Conservation (phyloP, 1,140 invertebrate genomes). For the Olivierus martensii region DNA sequence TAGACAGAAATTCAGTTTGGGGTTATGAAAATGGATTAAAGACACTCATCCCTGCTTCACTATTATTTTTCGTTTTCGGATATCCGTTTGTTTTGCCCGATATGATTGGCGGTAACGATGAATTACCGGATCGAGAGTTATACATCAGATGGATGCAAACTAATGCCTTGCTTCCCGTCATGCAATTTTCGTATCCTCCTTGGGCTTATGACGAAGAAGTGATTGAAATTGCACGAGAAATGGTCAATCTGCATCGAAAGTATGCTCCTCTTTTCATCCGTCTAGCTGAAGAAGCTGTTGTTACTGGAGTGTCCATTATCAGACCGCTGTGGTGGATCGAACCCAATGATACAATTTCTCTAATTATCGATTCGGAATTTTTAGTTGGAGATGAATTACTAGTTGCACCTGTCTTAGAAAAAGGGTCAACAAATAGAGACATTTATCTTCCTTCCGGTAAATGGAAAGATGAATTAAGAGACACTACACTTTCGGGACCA, state of each 20-base stretch:
- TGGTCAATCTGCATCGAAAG: constrained; percentile 50
- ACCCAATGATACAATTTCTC: constrained; percentile 25
- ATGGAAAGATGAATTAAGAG: constrained; percentile 42
- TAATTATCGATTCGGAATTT: constrained; percentile 41
- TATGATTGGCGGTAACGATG: constrained; percentile 80
- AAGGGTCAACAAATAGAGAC: constrained; percentile 47
- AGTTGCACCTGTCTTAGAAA: constrained; percentile 62
- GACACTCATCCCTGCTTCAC: constrained; percentile 60
- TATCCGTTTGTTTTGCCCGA: constrained; percentile 76
- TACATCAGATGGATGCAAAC: constrained; percentile 80
- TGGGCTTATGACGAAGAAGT: constrained; percentile 68
- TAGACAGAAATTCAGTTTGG: constrained; percentile 72
- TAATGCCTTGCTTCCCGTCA: constrained; percentile 66
- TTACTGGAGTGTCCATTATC: constrained; percentile 24
- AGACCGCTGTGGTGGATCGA: constrained; percentile 35
- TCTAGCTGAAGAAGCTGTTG: constrained; percentile 23
- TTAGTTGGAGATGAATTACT: constrained; percentile 66
- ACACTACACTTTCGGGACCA: constrained; percentile 37
- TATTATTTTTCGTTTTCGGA: constrained; percentile 53
- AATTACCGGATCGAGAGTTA: constrained; percentile 51
- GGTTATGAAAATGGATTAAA: constrained; percentile 54
- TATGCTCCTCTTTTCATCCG: constrained; percentile 44
- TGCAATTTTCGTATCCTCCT: constrained; percentile 77
- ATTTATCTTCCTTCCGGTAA: constrained; percentile 58
- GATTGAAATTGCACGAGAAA: constrained; percentile 46